phyloP scores from a whole-genome alignment of 2,113 vertebrate genomes.

The Aegotheles bennettii region DNA sequence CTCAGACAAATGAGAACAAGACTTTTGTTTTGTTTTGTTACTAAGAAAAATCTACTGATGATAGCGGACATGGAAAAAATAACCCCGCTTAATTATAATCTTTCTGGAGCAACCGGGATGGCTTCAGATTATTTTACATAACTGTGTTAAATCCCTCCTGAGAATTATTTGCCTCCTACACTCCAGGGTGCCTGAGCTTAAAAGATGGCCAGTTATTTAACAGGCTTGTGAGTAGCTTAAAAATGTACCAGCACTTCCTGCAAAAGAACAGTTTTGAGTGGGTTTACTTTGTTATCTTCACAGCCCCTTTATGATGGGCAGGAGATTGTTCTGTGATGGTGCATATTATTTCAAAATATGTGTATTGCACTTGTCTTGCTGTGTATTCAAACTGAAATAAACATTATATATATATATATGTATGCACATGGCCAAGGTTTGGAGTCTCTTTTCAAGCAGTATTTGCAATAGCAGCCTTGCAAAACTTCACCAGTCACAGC shows the following conservation, averaged over 20 bases:
- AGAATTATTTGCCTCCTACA: constrained; percentile 59
- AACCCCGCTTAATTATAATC: background rate
- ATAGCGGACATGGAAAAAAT: background rate
- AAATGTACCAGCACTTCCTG: constrained; percentile 25
- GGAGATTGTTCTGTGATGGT: background rate
- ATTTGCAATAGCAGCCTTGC: background rate
- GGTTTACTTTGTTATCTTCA: background rate
- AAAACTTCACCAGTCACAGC: background rate
- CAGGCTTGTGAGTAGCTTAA: constrained; percentile 39
- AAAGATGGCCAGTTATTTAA: constrained; percentile 67
- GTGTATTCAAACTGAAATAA: background rate
- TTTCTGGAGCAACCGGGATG: constrained; percentile 42
- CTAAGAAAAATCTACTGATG: background rate
- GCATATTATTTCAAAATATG: background rate
- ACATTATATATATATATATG: background rate
- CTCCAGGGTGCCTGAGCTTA: constrained; percentile 53
- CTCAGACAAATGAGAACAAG: constrained; percentile 20
- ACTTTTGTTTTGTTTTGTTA: background rate
- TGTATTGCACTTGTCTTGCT: background rate
- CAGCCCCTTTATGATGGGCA: background rate
- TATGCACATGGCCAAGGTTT: background rate
- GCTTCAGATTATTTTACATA: constrained; percentile 67
- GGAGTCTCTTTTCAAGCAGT: background rate
- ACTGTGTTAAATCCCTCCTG: constrained; percentile 55
- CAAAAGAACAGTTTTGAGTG: background rate